Conservation (phyloP, 2,113 vertebrate genomes). For the Myotis yumanensis region DNA sequence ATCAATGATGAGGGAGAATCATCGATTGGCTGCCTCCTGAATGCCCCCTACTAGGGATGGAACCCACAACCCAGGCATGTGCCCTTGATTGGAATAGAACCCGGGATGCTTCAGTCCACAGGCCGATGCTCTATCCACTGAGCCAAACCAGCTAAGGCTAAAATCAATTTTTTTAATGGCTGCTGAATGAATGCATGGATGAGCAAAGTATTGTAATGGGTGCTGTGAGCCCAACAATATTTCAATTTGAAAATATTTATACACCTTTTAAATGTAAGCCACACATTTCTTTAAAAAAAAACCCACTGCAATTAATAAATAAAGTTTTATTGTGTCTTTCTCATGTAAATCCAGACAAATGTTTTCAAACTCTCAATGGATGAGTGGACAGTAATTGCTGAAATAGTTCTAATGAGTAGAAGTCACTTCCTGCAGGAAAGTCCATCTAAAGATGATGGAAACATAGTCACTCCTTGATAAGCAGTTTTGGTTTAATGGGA, state of each 20-base stretch:
- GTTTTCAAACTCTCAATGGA: not conserved
- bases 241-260: not conserved
- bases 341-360: constrained; percentile 7
- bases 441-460: not conserved
- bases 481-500: constrained; percentile 6
- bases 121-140: too few species aligned
- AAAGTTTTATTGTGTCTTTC: constrained; percentile 13
- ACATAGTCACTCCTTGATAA: not conserved
- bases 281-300: not conserved
- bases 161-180: not conserved
- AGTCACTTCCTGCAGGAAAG: not conserved
- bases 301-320: not conserved
- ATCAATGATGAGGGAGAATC: too few species aligned
- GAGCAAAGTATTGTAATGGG: not conserved
- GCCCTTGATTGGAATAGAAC: too few species aligned
- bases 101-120: too few species aligned
- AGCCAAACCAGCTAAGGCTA: too few species aligned
- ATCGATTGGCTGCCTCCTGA: too few species aligned
- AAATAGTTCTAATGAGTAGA: not conserved
- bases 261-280: not conserved
- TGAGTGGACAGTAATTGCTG: not conserved
- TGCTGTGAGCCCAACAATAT: not conserved
- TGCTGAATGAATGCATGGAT: not conserved
- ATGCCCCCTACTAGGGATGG: too few species aligned
- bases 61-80: too few species aligned